These are phyloP conservation scores for Ips nitidus DNA, from an alignment of 1,140 invertebrate species.

Conservation along the genomic window DNA sequence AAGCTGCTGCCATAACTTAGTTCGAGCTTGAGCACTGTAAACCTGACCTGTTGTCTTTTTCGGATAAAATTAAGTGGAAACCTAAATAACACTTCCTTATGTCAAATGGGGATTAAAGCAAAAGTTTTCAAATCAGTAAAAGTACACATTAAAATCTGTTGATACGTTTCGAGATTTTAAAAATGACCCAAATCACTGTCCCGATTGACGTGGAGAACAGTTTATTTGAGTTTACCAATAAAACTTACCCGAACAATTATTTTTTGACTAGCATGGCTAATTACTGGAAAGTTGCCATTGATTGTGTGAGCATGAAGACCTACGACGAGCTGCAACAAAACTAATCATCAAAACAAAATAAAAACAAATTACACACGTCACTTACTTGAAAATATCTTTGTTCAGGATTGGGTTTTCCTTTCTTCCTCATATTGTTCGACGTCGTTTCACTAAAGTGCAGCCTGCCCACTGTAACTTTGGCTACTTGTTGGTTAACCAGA, in stretches of 20 bases:
- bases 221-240: not conserved
- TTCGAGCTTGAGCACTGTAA: too few species aligned
- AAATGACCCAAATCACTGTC: too few species aligned
- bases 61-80: too few species aligned
- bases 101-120: too few species aligned
- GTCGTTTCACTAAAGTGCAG: slow-evolving; percentile 98
- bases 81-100: too few species aligned
- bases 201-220: too few species aligned
- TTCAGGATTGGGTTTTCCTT: slow-evolving; percentile 97
- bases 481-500: slow-evolving; percentile 78
- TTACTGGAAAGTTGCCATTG: slow-evolving; percentile 74
- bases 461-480: slow-evolving; percentile 91
- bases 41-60: too few species aligned
- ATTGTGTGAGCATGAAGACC: slow-evolving; percentile 87
- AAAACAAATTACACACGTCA: not conserved
- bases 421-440: slow-evolving; percentile 98
- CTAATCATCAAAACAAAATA: not conserved
- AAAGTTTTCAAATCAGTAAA: too few species aligned
- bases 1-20: too few species aligned
- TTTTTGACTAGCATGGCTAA: slow-evolving; percentile 89
- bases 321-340: slow-evolving; percentile 76
- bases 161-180: too few species aligned
- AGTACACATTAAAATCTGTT: too few species aligned
- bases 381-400: slow-evolving; percentile 84
- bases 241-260: slow-evolving; percentile 90